Conservation (phyloP, 2,888 invertebrate species). For the Pharmacophagus antenor region DNA sequence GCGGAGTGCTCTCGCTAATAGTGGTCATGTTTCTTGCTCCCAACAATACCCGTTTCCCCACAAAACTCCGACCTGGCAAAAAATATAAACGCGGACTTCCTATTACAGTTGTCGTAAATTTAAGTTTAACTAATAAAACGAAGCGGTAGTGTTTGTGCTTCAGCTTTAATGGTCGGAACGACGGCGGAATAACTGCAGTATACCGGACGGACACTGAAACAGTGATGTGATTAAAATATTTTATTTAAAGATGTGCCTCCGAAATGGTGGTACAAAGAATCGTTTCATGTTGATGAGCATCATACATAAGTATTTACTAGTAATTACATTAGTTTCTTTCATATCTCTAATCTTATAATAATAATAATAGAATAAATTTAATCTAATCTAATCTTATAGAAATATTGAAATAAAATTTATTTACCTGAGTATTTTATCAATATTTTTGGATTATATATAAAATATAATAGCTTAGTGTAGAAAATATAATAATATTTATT, state of each 20-base stretch:
- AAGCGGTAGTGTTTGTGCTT: conserved; percentile 19
- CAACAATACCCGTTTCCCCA: conserved; percentile 15
- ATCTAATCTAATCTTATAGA: no score
- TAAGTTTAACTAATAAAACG: conserved; percentile 31
- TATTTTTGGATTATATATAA: no score
- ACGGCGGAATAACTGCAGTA: conserved; percentile 24
- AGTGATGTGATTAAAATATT: conserved; percentile 34
- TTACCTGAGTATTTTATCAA: no score
- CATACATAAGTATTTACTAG: no score
- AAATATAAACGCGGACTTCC: conserved; percentile 28
- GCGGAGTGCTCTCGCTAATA: conserved; percentile 29
- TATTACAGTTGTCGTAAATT: conserved; percentile 29
- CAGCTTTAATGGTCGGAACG: conserved; percentile 26
- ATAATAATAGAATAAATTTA: no score
- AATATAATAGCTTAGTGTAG: no score
- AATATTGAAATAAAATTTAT: no score
- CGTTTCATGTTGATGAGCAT: no score
- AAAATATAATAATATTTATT: no score
- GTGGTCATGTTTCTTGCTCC: conserved; percentile 32
- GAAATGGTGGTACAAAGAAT: neutral
- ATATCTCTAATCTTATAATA: no score
- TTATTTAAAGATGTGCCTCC: conserved; percentile 14
- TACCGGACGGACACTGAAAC: conserved; percentile 9
- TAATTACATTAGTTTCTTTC: no score
- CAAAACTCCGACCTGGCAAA: conserved; percentile 24